Percentiles rank a stretch among this genome's conserved stretches.
These are phyloP conservation scores for Melanchra persicariae DNA, from an alignment of 2,888 invertebrate species.

Conservation along the genomic window DNA sequence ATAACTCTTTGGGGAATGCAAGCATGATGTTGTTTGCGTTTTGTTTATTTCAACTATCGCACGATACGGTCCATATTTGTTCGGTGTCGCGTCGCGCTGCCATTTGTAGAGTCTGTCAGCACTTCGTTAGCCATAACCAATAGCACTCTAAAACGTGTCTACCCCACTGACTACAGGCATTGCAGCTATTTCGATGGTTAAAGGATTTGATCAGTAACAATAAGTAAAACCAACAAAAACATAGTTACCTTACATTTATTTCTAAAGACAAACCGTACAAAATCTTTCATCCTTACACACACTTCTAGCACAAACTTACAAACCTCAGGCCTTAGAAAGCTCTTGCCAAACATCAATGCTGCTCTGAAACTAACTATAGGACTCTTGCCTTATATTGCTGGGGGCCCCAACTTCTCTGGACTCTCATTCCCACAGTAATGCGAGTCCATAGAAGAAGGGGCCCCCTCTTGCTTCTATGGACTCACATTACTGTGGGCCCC, in stretches of 20 bases:
- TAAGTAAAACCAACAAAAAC: slow-evolving; percentile 52
- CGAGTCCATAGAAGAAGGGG: too few species aligned
- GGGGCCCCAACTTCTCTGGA: too few species aligned
- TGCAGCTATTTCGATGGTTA: not conserved
- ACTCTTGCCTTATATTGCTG: not conserved
- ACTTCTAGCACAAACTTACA: slow-evolving; percentile 52
- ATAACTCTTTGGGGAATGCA: too few species aligned
- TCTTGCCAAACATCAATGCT: slow-evolving; percentile 33
- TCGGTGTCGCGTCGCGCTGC: too few species aligned
- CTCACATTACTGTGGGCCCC: not conserved
- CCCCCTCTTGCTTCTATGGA: not conserved
- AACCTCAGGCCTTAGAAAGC: slow-evolving; percentile 48
- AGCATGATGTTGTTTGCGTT: too few species aligned
- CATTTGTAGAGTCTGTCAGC: too few species aligned
- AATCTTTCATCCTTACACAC: slow-evolving; percentile 65
- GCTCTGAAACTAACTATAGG: not conserved
- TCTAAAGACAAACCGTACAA: slow-evolving; percentile 66
- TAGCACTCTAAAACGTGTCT: too few species aligned
- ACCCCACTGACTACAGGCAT: too few species aligned
- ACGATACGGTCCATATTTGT: too few species aligned
- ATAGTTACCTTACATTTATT: slow-evolving; percentile 66
- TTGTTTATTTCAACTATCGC: too few species aligned
- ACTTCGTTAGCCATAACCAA: too few species aligned
- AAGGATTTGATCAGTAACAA: not conserved
- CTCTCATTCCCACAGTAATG: too few species aligned